These are phyloP conservation scores for Drosophila nigromelanica DNA, from an alignment of 1,140 invertebrate species.

Conservation along the genomic window DNA sequence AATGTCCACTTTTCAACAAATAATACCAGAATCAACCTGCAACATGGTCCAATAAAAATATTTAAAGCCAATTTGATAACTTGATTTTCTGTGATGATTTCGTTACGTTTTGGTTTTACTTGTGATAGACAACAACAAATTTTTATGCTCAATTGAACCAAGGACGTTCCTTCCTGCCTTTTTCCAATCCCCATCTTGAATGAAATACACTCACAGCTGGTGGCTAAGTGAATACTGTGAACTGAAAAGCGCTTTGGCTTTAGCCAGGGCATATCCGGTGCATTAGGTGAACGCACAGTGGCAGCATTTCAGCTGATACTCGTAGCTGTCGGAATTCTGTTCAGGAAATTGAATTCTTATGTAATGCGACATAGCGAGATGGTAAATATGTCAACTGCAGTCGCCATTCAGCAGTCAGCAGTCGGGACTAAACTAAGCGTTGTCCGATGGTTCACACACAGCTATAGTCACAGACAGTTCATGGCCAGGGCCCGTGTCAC, in stretches of 20 bases:
- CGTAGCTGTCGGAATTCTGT: conserved; percentile 13
- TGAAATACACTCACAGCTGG: neutral
- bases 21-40: too few species aligned
- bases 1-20: too few species aligned
- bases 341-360: conserved; percentile 67
- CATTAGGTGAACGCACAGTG: conserved; percentile 24
- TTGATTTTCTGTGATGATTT: neutral
- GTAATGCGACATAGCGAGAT: too few species aligned
- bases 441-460: too few species aligned
- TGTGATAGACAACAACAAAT: conserved; percentile 1
- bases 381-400: conserved; percentile 21
- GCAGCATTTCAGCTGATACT: conserved; percentile 6
- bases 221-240: conserved; percentile 7
- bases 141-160: neutral
- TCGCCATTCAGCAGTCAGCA: neutral
- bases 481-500: conserved; percentile 13
- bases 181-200: neutral
- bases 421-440: neutral
- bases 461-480: conserved; percentile 2
- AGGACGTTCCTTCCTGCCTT: neutral
- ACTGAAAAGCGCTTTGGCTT: conserved; percentile 8
- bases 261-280: conserved; percentile 54
- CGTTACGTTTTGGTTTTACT: neutral
- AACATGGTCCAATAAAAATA: too few species aligned
- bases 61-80: too few species aligned